Base-by-base conservation (phyloP, 2,113 vertebrate species). In the Accipiter cooperii region DNA sequence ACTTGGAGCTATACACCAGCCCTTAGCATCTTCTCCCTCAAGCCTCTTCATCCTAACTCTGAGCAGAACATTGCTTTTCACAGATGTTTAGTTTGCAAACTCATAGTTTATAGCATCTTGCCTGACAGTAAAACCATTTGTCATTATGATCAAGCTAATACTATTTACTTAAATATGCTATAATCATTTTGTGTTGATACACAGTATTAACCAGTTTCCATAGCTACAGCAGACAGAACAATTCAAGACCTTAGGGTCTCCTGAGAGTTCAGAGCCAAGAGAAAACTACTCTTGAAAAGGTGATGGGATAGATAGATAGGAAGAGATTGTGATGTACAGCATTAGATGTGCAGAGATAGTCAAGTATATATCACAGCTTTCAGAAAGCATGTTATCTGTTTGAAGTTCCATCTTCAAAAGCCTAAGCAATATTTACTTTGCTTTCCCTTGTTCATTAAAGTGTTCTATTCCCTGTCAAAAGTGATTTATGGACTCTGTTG, bases 391-490 rank as follows among this genome's bases (percentile, higher is more conserved):
- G 17, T 38, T 33, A 25, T 25, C 88, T 44, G 36, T 14, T 13
- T 63, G 46, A 54, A n/a, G 82, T 40, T n/a, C 60, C 68, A 73
- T 76, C 89, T 68, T 42, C 75, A 83, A 13, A 82, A 68, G 42
- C 65, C 85, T 42, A 20, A 34, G 79, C 61, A 79, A 22, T 21
- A 54, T 85, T 90, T 76, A 47, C 79, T 66, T 66, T 18, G 19
- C 26, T 65, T 87, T 38, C 52, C 75, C 57, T 38, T 57, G 40
- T 31, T 74, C 75, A 11, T 54, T 70, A 29, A 36, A 66, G 46
- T 40, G 36, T 69, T 95, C 79, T 87, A 19, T 15, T 74, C 64
- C 69, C 74, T 84, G 85, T 44, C 96, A 69, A 22, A 74, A 65
- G 49, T 38, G 85, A 92, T 84, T 44, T 38, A 63, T 69, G 73